Evolutionary conservation across 2,888 invertebrate species (phyloP), one percentile per base, ranked within the genome.

Genomic region (Automeris io): DNA sequence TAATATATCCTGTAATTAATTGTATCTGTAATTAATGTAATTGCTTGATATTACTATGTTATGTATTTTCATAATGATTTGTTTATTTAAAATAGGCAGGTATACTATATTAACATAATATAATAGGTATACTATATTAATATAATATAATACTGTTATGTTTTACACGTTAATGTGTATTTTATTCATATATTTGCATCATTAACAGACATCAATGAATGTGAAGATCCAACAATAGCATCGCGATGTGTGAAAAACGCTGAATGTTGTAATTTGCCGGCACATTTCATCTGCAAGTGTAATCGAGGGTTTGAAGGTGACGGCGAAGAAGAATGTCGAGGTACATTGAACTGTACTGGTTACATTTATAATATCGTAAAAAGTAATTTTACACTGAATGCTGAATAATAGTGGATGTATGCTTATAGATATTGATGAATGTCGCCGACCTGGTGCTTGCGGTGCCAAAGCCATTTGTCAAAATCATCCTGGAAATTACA

Each of bases 261-360:
- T 26, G 96, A 96, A 75, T 97, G 97, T 79, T 97, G 97, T 73
- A 97, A 97, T 87, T 87, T 97, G 58, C 97, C 97, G 33, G 94
- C 96, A 54, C 95, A 96, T 88, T 97, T 95, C 81, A 91, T 96
- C 56, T 97, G 97, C 88, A 96, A 96, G 88, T 97, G 97, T 81
- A 92, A 93, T 61, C 91, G 95, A 43, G 97, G 97, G 40, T 97
- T 92, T 65, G 93, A 94, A 76, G 97, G 97, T 44, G 95, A 97
- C 60, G 97, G 96, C 25, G 96, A 96, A 87, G 92, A 91, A 57
- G 90, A 92, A 67, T 97, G 97, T 82, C 87, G 90, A 83, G 94
- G 94, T 94, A 68, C 13, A 42, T 49, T 22, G n/a, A 4, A 18
- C 7, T 29, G n/a, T n/a, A n/a, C n/a, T n/a, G n/a, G n/a, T 13